Conservation (phyloP, 2,888 invertebrate species). For the Drosophila tripunctata region DNA sequence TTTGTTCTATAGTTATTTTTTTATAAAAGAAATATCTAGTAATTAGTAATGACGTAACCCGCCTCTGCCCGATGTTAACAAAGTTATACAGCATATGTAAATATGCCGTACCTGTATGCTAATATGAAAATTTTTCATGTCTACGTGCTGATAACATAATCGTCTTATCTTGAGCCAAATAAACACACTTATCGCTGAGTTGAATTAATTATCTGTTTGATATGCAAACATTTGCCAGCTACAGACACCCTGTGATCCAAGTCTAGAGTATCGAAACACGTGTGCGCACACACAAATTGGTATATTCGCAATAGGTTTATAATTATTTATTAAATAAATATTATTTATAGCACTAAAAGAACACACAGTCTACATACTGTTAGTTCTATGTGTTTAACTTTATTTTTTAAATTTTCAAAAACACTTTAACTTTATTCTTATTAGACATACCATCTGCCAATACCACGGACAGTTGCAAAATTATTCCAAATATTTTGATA, state of each 20-base stretch:
- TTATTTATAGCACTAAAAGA: too few species aligned
- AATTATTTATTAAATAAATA: background rate
- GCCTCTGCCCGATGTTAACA: background rate
- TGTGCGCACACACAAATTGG: background rate
- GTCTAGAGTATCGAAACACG: background rate
- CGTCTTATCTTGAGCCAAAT: slow-evolving; percentile 11
- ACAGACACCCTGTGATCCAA: background rate
- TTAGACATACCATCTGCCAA: slow-evolving; percentile 7
- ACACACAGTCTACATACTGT: too few species aligned
- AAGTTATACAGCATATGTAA: background rate
- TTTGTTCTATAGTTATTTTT: slow-evolving; percentile 51
- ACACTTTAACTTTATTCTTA: background rate
- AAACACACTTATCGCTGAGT: slow-evolving; percentile 1
- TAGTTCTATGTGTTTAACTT: background rate
- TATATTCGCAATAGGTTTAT: background rate
- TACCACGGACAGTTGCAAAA: background rate
- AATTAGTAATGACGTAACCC: background rate
- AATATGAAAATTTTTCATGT: slow-evolving; percentile 3
- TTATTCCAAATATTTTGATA: slow-evolving; percentile 1
- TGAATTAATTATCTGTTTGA: slow-evolving; percentile 3
- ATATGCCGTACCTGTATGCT: slow-evolving; percentile 1
- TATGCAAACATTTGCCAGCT: background rate
- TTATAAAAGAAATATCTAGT: slow-evolving; percentile 17
- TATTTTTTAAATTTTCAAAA: background rate
- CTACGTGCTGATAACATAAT: slow-evolving; percentile 23